A percentile compares a stretch with the other conserved stretches of the same genome.
Evolutionary conservation across 2,797 vertebrate species (phyloP).

Genomic region (Ctenochaetus hawaiiensis): DNA sequence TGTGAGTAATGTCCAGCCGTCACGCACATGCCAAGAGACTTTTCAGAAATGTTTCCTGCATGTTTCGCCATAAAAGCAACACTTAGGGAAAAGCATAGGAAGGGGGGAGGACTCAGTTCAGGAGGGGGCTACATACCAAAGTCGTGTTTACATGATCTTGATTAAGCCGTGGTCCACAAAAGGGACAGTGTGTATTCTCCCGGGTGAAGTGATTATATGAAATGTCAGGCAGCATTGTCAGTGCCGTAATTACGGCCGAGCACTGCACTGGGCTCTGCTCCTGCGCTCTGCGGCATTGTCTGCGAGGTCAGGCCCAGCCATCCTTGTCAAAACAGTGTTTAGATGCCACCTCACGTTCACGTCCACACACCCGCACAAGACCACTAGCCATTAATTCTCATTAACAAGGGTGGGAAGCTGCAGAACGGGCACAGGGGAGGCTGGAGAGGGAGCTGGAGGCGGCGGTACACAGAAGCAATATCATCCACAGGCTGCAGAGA

Average conservation of each 20-base stretch:
- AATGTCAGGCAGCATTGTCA: conserved; percentile 74
- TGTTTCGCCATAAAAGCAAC: conserved; percentile 39
- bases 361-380: conserved; percentile 38
- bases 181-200: conserved; percentile 64
- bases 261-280: conserved; percentile 35
- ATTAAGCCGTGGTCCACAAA: conserved; percentile 72
- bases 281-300: conserved; percentile 52
- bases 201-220: conserved; percentile 72
- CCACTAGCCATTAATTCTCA: conserved; percentile 71
- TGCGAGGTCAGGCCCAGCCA: conserved; percentile 61
- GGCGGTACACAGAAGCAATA: conserved; percentile 35
- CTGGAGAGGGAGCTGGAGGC: conserved; percentile 37
- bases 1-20: conserved; percentile 10
- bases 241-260: conserved; percentile 70
- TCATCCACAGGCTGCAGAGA: conserved; percentile 58
- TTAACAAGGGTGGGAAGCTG: conserved; percentile 69
- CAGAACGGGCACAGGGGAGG: conserved; percentile 32
- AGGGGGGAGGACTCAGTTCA: not conserved
- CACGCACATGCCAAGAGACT: conserved; percentile 21
- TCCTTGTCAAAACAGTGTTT: conserved; percentile 72
- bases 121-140: conserved; percentile 34
- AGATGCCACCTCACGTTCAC: conserved; percentile 61
- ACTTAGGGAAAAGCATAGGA: conserved; percentile 17
- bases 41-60: conserved; percentile 36
- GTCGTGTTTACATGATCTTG: conserved; percentile 71